Percentiles rank a stretch among this genome's conserved stretches.
Conservation (phyloP, 2,797 vertebrate species). For the Argya squamiceps region DNA sequence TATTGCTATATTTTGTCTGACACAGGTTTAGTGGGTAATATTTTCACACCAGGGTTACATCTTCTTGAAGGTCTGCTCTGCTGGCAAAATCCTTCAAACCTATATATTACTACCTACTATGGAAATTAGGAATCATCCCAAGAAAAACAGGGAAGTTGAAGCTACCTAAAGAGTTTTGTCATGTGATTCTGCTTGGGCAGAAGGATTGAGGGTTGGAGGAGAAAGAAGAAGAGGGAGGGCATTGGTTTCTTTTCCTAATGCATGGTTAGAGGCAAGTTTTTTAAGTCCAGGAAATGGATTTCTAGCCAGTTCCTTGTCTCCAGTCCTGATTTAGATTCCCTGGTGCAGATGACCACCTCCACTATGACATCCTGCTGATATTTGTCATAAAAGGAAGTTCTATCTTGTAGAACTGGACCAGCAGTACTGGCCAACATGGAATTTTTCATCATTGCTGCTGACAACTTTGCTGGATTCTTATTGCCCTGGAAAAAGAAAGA, state of each 20-base stretch:
- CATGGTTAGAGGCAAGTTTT: neutral
- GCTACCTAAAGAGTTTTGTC: neutral
- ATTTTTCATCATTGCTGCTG: neutral
- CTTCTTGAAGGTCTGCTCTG: neutral
- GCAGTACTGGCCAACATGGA: neutral
- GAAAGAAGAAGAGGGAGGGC: neutral
- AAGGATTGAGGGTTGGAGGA: neutral
- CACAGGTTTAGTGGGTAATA: neutral
- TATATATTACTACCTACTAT: neutral
- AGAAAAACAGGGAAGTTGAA: neutral
- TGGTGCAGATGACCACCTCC: neutral
- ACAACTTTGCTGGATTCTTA: neutral
- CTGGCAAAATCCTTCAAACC: neutral
- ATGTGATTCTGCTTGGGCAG: neutral
- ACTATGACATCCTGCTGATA: neutral
- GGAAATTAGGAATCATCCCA: neutral
- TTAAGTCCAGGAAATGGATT: neutral
- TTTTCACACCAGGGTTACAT: neutral
- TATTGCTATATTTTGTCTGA: neutral
- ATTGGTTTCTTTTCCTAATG: neutral
- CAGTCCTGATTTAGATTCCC: neutral
- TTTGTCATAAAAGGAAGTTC: neutral
- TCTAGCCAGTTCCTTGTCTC: neutral
- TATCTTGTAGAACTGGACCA: neutral
- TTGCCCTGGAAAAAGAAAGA: neutral